These are phyloP conservation scores for Hesperophylax magnus DNA, from an alignment of 1,140 invertebrate species.

Conservation along the genomic window DNA sequence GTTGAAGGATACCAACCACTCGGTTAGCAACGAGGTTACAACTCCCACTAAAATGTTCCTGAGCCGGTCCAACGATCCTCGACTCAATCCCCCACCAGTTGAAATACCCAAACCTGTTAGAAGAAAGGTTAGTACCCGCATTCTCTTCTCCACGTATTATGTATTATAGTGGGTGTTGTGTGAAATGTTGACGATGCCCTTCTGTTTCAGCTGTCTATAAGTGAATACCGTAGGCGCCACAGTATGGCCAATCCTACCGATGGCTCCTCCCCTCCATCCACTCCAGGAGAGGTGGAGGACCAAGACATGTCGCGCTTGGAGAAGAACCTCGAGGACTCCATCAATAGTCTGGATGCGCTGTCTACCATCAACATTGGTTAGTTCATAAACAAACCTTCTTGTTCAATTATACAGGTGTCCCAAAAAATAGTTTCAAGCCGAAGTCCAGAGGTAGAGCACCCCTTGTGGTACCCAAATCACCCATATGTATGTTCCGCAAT, in stretches of 20 bases:
- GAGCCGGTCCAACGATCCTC: slow-evolving; percentile 62
- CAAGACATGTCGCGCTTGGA: slow-evolving; percentile 60
- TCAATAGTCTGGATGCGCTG: slow-evolving; percentile 55
- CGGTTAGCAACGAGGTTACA: slow-evolving; percentile 53
- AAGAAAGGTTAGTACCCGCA: slow-evolving; percentile 62
- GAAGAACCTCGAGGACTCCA: slow-evolving; percentile 64
- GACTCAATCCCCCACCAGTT: slow-evolving; percentile 66
- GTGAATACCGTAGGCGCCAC: slow-evolving; percentile 67
- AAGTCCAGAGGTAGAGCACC: no score
- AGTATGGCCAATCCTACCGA: slow-evolving; percentile 49
- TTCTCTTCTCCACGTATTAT: no score
- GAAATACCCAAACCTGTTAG: slow-evolving; percentile 68
- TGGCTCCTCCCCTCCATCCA: slow-evolving; percentile 19
- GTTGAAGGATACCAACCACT: slow-evolving; percentile 61
- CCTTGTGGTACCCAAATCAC: no score
- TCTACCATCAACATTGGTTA: slow-evolving; percentile 22
- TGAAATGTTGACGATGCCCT: not conserved
- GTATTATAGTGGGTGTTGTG: no score
- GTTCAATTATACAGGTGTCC: no score
- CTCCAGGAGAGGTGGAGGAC: slow-evolving; percentile 3
- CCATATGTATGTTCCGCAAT: no score
- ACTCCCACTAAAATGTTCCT: slow-evolving; percentile 59
- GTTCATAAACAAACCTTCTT: not conserved
- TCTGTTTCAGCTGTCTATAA: slow-evolving; percentile 66
- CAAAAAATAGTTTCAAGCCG: no score